Evolutionary conservation across 2,888 invertebrate genomes (phyloP).

Genomic region (Sialis lutaria): DNA sequence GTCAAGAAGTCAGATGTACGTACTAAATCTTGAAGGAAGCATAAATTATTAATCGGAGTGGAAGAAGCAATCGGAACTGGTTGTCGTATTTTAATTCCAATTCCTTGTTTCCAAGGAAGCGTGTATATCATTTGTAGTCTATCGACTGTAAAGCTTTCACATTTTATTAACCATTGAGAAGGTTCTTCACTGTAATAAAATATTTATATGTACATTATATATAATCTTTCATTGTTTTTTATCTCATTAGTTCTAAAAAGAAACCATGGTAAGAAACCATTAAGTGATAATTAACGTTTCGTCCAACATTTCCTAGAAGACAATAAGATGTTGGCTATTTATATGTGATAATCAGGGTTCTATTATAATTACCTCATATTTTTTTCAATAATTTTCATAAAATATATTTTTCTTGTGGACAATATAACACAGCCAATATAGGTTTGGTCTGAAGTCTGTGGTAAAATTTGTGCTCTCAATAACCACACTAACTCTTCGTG

Average conservation of each 20-base stretch:
- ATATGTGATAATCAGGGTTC: no score
- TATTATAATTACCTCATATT: constrained; percentile 15
- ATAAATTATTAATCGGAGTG: constrained; percentile 17
- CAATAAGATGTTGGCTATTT: no score
- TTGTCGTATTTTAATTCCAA: constrained; percentile 27
- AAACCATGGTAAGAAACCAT: no score
- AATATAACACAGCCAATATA: constrained; percentile 30
- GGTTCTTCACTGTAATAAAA: constrained; percentile 26
- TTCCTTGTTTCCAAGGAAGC: constrained; percentile 36
- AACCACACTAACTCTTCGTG: constrained; percentile 34
- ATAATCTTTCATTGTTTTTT: no score
- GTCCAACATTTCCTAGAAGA: no score
- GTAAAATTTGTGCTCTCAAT: constrained; percentile 28
- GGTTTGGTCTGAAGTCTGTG: constrained; percentile 20
- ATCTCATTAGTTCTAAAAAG: no score
- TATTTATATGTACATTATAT: background rate
- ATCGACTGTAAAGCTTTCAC: constrained; percentile 27
- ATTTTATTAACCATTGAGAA: constrained; percentile 31
- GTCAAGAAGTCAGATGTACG: constrained; percentile 32
- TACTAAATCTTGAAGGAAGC: constrained; percentile 31
- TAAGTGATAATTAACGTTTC: no score
- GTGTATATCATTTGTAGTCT: constrained; percentile 27
- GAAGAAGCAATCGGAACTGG: constrained; percentile 20
- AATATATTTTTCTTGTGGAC: constrained; percentile 31
- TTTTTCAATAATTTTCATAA: constrained; percentile 29